phyloP scores from a whole-genome alignment of 2,113 vertebrate genomes.

The Verasper variegatus region DNA sequence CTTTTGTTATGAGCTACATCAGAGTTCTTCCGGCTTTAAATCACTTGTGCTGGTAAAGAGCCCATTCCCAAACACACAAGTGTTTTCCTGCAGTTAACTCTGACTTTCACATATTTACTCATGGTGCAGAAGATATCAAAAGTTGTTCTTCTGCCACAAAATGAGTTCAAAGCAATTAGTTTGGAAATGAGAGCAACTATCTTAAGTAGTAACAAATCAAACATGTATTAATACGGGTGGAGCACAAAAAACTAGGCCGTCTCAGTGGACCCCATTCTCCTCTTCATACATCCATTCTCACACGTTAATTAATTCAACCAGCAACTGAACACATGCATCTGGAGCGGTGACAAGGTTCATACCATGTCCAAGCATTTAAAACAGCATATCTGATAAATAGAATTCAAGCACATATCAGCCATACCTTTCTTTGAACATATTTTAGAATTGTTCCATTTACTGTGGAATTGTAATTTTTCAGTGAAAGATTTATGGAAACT shows the following conservation, averaged over 20 bases:
- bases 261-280: background rate
- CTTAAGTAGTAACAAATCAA: constrained; percentile 13
- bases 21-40: background rate
- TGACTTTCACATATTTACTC: constrained; percentile 6
- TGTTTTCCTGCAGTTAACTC: constrained; percentile 21
- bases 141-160: constrained; percentile 7
- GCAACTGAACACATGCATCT: background rate
- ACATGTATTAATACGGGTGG: background rate
- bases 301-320: background rate
- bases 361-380: background rate
- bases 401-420: background rate
- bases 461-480: no score
- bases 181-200: constrained; percentile 23
- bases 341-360: background rate
- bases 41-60: no score
- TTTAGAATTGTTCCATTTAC: no score
- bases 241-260: background rate
- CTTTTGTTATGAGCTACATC: constrained; percentile 14
- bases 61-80: no score
- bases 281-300: background rate
- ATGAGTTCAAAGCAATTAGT: constrained; percentile 33
- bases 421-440: no score
- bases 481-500: no score
- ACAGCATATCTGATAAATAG: background rate
- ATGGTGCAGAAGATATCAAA: background rate